Evolutionary conservation across 1,140 invertebrate species (phyloP).

Genomic region (Sarcophaga peregrina): DNA sequence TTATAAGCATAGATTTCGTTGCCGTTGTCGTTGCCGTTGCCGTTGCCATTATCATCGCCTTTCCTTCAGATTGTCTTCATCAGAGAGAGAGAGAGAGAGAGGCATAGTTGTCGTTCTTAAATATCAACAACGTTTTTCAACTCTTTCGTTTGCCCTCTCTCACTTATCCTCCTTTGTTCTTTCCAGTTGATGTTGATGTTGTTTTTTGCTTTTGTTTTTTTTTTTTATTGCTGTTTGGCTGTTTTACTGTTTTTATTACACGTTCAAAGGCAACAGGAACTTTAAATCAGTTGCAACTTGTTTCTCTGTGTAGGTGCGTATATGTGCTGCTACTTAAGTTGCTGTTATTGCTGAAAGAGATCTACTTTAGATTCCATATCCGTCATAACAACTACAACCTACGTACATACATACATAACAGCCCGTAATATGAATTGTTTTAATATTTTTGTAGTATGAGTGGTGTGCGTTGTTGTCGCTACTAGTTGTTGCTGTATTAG

Average conservation of each 20-base stretch:
- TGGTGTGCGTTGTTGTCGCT: background rate
- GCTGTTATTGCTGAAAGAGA: constrained; percentile 7
- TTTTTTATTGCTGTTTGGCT: background rate
- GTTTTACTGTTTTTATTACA: constrained; percentile 9
- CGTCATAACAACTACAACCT: constrained; percentile 30
- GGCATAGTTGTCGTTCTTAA: constrained; percentile 14
- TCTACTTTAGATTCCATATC: constrained; percentile 38
- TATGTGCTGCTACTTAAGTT: background rate
- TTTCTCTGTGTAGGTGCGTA: background rate
- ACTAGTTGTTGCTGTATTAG: background rate
- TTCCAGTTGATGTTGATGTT: constrained; percentile 14
- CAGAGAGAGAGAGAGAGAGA: constrained; percentile 16
- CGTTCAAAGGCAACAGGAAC: constrained; percentile 22
- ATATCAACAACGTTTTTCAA: constrained; percentile 2
- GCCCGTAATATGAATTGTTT: constrained; percentile 23
- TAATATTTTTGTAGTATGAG: constrained; percentile 11
- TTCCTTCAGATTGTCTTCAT: constrained; percentile 27
- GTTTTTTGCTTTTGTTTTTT: too few species aligned
- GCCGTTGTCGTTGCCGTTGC: background rate
- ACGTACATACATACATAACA: too few species aligned
- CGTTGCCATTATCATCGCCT: constrained; percentile 9
- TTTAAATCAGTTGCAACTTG: constrained; percentile 24
- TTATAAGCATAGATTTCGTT: background rate
- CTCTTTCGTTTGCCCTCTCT: constrained; percentile 1
- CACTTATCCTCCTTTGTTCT: background rate